Base-by-base conservation (phyloP, 2,113 vertebrate species). In the Myrmophylax atrothorax region DNA sequence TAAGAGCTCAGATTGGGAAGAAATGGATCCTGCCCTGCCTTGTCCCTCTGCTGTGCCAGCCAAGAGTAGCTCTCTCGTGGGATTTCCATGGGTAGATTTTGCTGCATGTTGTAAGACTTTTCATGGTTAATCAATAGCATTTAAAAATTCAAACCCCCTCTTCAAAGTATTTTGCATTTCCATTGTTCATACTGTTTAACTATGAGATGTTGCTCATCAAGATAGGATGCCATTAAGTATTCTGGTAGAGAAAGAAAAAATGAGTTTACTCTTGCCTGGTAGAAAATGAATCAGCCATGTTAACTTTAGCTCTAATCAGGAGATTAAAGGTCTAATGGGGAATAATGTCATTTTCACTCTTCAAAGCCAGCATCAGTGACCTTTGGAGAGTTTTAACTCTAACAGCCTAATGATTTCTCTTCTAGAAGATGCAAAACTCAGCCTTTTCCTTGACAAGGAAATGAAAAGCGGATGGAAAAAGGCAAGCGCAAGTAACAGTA, bases 261-360 rank as follows among this genome's bases (percentile, higher is more conserved):
- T 72, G 16, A 93, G 84, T 96, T 96, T 93, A 92, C 89, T 95
- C 69, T 84, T 87, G 52, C 76, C 74, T 90, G 66, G 80, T 92
- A 75, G 95, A 93, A 97, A 94, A 93, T 86, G 88, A 89, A 90
- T 92, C 92, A 87, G 83, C 69, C 83, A 20, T 87, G 86, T 95
- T 96, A 95, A 97, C 92, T 96, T 92, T 68, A 96, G 92, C 83
- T 96, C 76, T 94, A 93, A 94, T 96, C 83, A n/a, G 47, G 89
- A 96, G 93, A 95, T 96, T 96, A 95, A 96, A 94, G 90, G 92
- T 84, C 94, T 93, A 93, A 90, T 90, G 96, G 93, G 94, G 86
- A 92, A 92, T 94, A 75, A 78, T 96, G 86, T 84, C 4, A 87
- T 95, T 95, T 93, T 92, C 93, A 69, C 66, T 79, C 83, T 93